These are phyloP conservation scores for Hyperoplus lanceolatus DNA, from an alignment of 2,797 vertebrate genomes.

Conservation along the genomic window DNA sequence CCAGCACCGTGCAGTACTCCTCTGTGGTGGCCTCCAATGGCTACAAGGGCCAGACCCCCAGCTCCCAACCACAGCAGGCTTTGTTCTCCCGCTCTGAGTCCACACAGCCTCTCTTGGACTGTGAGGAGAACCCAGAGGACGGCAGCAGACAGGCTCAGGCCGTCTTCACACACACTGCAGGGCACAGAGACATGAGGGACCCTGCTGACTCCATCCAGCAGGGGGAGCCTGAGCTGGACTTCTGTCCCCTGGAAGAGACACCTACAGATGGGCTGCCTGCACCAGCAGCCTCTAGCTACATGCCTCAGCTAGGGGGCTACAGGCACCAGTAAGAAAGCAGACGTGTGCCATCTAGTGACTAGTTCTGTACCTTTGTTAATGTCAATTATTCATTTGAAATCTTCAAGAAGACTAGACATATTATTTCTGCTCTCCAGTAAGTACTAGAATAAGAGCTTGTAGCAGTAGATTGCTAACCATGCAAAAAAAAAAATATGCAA, in stretches of 20 bases:
- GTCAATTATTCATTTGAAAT: slow-evolving; percentile 26
- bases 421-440: no score
- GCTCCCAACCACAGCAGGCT: slow-evolving; percentile 83
- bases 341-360: not conserved
- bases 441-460: slow-evolving; percentile 8
- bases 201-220: slow-evolving; percentile 62
- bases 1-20: slow-evolving; percentile 95
- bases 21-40: slow-evolving; percentile 92
- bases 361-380: slow-evolving; percentile 18
- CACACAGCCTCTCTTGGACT: slow-evolving; percentile 94
- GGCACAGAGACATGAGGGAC: slow-evolving; percentile 50
- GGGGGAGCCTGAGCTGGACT: slow-evolving; percentile 74
- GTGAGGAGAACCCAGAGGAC: slow-evolving; percentile 89
- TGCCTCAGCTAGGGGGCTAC: slow-evolving; percentile 92
- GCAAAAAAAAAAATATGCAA: not conserved
- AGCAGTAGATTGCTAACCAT: slow-evolving; percentile 23
- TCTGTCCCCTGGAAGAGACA: slow-evolving; percentile 80
- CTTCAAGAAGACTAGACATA: not conserved
- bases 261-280: slow-evolving; percentile 61
- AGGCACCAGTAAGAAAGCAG: slow-evolving; percentile 87
- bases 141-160: slow-evolving; percentile 67
- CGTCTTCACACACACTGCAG: slow-evolving; percentile 50
- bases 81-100: slow-evolving; percentile 94
- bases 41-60: slow-evolving; percentile 93
- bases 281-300: slow-evolving; percentile 77